These are phyloP conservation scores for Triplophysa bombifrons DNA, from an alignment of 2,797 vertebrate species.

Conservation along the genomic window DNA sequence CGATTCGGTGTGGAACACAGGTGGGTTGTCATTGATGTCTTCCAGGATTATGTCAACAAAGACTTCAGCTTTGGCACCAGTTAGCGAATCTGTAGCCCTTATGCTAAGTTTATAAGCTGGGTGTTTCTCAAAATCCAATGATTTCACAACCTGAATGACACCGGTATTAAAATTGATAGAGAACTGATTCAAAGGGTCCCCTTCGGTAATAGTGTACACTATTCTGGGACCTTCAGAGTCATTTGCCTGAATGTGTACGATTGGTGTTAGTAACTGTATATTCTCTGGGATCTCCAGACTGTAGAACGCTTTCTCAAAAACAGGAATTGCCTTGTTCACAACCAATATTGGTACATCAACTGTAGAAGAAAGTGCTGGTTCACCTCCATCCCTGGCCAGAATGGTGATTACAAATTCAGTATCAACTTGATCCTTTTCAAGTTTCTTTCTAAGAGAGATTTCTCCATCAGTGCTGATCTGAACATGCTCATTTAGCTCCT, in stretches of 20 bases:
- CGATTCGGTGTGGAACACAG: slow-evolving; percentile 80
- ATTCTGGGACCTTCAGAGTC: slow-evolving; percentile 94
- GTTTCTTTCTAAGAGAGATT: slow-evolving; percentile 86
- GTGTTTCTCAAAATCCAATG: slow-evolving; percentile 93
- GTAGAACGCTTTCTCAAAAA: slow-evolving; percentile 97
- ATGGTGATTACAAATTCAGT: slow-evolving; percentile 86
- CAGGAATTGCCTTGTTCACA: slow-evolving; percentile 93
- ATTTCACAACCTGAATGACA: slow-evolving; percentile 86
- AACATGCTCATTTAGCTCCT: slow-evolving; percentile 87
- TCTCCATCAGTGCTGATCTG: slow-evolving; percentile 85
- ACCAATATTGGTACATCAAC: slow-evolving; percentile 86
- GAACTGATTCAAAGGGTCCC: slow-evolving; percentile 94
- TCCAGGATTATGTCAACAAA: slow-evolving; percentile 95
- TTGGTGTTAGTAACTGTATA: slow-evolving; percentile 86
- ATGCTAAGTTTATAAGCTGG: slow-evolving; percentile 94
- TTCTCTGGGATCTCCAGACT: slow-evolving; percentile 94
- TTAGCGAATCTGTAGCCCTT: slow-evolving; percentile 92
- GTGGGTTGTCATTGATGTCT: slow-evolving; percentile 94
- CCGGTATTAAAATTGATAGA: slow-evolving; percentile 96
- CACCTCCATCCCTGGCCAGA: slow-evolving; percentile 87
- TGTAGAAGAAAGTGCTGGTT: slow-evolving; percentile 85
- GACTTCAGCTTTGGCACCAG: slow-evolving; percentile 89
- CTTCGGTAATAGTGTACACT: slow-evolving; percentile 93
- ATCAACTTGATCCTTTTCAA: slow-evolving; percentile 87
- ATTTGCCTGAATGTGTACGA: slow-evolving; percentile 91